phyloP scores from a whole-genome alignment of 2,888 invertebrate genomes.

The Quadroppia sp. region DNA sequence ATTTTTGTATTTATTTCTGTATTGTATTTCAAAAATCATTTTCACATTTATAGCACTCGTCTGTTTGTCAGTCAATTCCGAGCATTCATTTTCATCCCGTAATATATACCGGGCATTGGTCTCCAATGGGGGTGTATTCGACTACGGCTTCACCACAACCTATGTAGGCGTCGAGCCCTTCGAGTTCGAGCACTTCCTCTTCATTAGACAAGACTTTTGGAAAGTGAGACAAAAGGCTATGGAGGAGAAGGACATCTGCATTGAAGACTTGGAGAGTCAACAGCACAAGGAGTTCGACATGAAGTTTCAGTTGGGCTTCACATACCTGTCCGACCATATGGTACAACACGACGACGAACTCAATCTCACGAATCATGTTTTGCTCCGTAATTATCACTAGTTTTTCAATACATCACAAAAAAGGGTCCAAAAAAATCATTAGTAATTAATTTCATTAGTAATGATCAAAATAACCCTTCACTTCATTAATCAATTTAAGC shows the following conservation, averaged over 20 bases:
- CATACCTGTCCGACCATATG: conserved; percentile 12
- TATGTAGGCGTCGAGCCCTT: not conserved
- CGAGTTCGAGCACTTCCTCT: not conserved
- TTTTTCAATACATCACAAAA: not conserved
- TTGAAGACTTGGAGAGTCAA: not conserved
- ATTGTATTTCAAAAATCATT: too few species aligned
- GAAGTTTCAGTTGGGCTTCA: not conserved
- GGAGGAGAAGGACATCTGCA: not conserved
- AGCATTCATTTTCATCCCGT: too few species aligned
- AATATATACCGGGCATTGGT: too few species aligned
- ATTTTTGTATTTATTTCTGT: too few species aligned
- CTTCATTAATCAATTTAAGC: too few species aligned
- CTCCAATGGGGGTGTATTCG: not conserved
- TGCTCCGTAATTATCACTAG: not conserved
- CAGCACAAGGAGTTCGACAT: not conserved
- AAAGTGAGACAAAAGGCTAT: not conserved
- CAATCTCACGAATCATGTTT: conserved; percentile 12
- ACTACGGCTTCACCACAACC: not conserved
- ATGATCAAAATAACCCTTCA: too few species aligned
- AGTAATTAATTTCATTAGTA: too few species aligned
- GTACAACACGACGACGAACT: conserved; percentile 4
- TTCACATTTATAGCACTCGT: too few species aligned
- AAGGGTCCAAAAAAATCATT: too few species aligned
- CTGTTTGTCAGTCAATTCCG: too few species aligned
- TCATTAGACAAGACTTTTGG: conserved; percentile 19